These are phyloP conservation scores for Amphipoea oculea DNA, from an alignment of 2,888 invertebrate species.

Conservation along the genomic window DNA sequence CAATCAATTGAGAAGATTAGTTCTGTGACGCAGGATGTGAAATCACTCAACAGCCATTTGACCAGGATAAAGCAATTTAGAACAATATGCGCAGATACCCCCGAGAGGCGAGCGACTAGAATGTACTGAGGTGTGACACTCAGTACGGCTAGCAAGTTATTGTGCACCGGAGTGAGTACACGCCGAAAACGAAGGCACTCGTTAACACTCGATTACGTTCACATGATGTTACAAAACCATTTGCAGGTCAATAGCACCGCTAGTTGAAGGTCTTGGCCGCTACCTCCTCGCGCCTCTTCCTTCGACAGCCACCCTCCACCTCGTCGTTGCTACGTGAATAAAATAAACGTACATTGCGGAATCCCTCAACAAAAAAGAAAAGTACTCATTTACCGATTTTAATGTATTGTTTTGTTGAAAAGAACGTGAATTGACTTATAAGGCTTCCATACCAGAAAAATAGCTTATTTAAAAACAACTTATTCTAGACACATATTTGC, in stretches of 20 bases:
- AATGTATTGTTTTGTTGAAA: neutral
- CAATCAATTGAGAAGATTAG: slow-evolving; percentile 55
- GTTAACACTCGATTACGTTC: slow-evolving; percentile 71
- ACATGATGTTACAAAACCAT: slow-evolving; percentile 71
- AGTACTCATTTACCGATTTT: neutral
- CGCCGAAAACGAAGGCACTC: slow-evolving; percentile 61
- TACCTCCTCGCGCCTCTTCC: slow-evolving; percentile 64
- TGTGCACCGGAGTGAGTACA: slow-evolving; percentile 49
- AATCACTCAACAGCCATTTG: slow-evolving; percentile 60
- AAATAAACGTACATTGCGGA: slow-evolving; percentile 31
- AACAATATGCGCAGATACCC: slow-evolving; percentile 70
- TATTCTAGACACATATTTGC: neutral
- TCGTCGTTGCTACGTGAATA: slow-evolving; percentile 54
- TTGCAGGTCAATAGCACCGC: slow-evolving; percentile 83
- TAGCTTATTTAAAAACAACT: neutral
- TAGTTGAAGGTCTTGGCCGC: slow-evolving; percentile 83
- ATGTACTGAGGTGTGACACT: slow-evolving; percentile 55
- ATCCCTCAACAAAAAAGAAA: slow-evolving; percentile 4
- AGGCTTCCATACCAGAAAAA: neutral
- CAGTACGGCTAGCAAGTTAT: slow-evolving; percentile 37
- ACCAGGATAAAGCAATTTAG: slow-evolving; percentile 78
- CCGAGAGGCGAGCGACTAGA: slow-evolving; percentile 34
- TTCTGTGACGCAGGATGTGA: slow-evolving; percentile 54
- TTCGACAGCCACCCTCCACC: slow-evolving; percentile 62
- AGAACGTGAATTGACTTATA: neutral